Evolutionary conservation across 2,113 vertebrate species (phyloP).

Genomic region (Acrocephalus kingi): DNA sequence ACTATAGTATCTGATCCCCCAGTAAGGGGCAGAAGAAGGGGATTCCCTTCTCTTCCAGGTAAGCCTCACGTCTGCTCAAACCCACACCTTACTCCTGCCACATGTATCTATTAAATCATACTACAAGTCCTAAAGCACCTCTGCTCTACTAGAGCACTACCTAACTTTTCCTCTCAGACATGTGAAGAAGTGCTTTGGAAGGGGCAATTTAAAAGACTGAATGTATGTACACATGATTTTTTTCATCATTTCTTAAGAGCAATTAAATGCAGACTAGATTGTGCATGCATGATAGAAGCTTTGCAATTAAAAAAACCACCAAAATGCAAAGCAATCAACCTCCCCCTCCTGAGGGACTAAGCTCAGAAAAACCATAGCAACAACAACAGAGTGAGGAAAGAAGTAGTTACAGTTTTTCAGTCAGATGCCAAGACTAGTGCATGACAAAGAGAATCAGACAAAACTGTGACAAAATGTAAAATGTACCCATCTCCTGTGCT

Average conservation of each 20-base stretch:
- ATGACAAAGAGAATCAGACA: background rate
- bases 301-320: background rate
- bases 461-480: background rate
- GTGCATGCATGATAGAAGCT: background rate
- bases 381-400: background rate
- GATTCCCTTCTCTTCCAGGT: background rate
- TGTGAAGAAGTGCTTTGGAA: background rate
- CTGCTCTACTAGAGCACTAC: background rate
- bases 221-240: background rate
- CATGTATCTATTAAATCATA: fast-evolving
- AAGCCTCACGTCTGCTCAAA: background rate
- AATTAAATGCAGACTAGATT: background rate
- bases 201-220: background rate
- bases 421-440: background rate
- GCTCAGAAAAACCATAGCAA: background rate
- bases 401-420: background rate
- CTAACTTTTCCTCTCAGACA: background rate
- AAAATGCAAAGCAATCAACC: background rate
- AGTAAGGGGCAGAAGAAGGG: background rate
- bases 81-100: background rate
- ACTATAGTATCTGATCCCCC: background rate
- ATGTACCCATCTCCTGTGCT: background rate
- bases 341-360: background rate
- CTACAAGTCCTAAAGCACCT: background rate
- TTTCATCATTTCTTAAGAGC: background rate